Base-by-base conservation (phyloP, 2,888 invertebrate species). In the Agonopterix subpropinquella region DNA sequence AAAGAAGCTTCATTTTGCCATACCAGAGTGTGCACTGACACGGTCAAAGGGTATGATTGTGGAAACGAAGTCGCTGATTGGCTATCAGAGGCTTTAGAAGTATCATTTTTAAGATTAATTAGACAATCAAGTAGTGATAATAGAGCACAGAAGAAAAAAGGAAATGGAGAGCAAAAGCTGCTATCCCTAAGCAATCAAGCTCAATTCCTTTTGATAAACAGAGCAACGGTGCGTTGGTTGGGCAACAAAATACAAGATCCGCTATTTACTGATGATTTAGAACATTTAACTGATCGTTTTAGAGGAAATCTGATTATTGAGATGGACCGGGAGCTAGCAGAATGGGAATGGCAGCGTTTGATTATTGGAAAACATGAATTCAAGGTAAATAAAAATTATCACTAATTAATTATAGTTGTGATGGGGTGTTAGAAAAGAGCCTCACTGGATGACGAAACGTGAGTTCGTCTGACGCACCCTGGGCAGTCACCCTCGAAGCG, bases 291-390 rank as follows among this genome's bases (percentile, higher is more conserved):
- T 2, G 89, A 91, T 53, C 89, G 98, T 60, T 98, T 99, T 78
- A 90, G 99, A 66, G 95, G 95, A n/a, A 99, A 99, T 83, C 89
- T 99, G 41, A 90, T 98, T 1, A 89, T 98, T 10, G 91, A 92
- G 56, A 94, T 94, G 48, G 79, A 89, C 1, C 65, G 85, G 28
- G 90, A 95, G n/a, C 93, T 97, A 65, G 91, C 92, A 35, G 98
- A 98, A 88, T 93, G 93, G 47, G 75, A 89, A 1, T 96, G 95
- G 92, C 77, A 89, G 11, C 70, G 80, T 50, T 65, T 97, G 50
- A 68, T 79, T 45, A 93, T 97, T 61, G 94, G 94, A 44, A 86
- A 89, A 47, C 77, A 90, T 55, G 68, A 77, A 48, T 94, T 95
- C 67, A 85, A 91, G 89, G 96, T 94, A 83, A 39, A 9, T 39